Conservation (phyloP, 2,797 vertebrate species). For the Danio aesculapii region DNA sequence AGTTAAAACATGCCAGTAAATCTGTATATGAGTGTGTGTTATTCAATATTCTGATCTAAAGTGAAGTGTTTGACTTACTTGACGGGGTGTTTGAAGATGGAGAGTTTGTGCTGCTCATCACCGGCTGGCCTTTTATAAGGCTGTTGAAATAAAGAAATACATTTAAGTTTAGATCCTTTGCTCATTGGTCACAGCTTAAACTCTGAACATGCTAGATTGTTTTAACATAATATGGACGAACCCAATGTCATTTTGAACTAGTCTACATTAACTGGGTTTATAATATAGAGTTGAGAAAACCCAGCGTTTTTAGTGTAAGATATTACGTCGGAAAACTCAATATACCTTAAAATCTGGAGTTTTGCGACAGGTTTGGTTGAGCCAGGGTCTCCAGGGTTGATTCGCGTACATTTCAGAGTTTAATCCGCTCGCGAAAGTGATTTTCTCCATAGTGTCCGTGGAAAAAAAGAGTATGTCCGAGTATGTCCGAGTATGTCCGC, state of each 20-base stretch:
- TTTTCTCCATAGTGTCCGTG: slow-evolving; percentile 64
- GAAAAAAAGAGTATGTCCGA: slow-evolving; percentile 16
- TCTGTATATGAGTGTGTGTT: too few species aligned
- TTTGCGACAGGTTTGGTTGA: slow-evolving; percentile 16
- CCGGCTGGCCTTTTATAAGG: background rate
- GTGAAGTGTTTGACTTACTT: slow-evolving; percentile 68
- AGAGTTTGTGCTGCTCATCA: slow-evolving; percentile 59
- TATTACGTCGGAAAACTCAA: background rate
- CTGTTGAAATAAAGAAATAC: slow-evolving; percentile 58
- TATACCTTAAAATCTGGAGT: slow-evolving; percentile 52
- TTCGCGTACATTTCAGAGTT: slow-evolving; percentile 21
- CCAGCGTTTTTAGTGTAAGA: too few species aligned
- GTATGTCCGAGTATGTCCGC: slow-evolving; percentile 8
- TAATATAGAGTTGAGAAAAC: too few species aligned
- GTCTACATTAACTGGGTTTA: too few species aligned
- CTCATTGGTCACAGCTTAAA: background rate
- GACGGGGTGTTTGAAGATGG: slow-evolving; percentile 72
- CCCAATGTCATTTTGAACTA: too few species aligned
- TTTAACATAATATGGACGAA: too few species aligned
- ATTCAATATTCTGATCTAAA: too few species aligned
- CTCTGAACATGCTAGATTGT: too few species aligned
- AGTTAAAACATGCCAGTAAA: too few species aligned
- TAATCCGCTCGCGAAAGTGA: slow-evolving; percentile 44
- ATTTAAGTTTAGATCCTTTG: background rate
- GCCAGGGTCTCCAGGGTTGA: slow-evolving; percentile 77